phyloP scores from a whole-genome alignment of 2,113 vertebrate species.

The Salvator merianae region DNA sequence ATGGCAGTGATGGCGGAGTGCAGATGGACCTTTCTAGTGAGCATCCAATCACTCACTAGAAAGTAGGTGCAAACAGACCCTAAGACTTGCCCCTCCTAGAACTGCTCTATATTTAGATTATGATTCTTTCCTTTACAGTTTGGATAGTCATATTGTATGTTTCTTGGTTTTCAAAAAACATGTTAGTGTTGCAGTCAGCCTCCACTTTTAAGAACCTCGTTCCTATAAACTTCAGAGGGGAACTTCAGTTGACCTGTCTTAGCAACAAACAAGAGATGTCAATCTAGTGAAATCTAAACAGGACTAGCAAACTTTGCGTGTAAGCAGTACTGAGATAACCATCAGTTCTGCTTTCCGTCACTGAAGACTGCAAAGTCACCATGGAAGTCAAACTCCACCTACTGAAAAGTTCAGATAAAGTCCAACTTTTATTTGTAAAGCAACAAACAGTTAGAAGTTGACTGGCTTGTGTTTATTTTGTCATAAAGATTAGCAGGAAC shows the following conservation, averaged over 20 bases:
- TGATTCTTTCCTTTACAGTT: neutral
- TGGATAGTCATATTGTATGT: neutral
- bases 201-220: neutral
- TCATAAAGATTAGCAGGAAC: slow-evolving; percentile 13
- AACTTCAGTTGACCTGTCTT: slow-evolving; percentile 37
- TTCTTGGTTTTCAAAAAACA: neutral
- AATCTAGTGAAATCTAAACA: slow-evolving; percentile 25
- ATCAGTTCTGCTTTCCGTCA: slow-evolving; percentile 55
- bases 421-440: slow-evolving; percentile 48
- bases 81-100: neutral
- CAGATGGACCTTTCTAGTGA: no score
- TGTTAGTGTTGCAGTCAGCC: neutral
- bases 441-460: neutral
- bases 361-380: slow-evolving; percentile 25
- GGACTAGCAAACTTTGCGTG: slow-evolving; percentile 21
- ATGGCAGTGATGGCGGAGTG: no score
- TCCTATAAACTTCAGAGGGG: neutral
- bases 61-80: no score
- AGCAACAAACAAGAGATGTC: slow-evolving; percentile 10
- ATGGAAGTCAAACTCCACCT: slow-evolving; percentile 34
- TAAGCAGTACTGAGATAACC: slow-evolving; percentile 21
- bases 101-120: neutral
- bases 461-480: slow-evolving; percentile 32
- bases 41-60: no score
- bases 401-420: slow-evolving; percentile 59